Conservation (phyloP, 2,888 invertebrate genomes). For the Alviniconcha strummeri region DNA sequence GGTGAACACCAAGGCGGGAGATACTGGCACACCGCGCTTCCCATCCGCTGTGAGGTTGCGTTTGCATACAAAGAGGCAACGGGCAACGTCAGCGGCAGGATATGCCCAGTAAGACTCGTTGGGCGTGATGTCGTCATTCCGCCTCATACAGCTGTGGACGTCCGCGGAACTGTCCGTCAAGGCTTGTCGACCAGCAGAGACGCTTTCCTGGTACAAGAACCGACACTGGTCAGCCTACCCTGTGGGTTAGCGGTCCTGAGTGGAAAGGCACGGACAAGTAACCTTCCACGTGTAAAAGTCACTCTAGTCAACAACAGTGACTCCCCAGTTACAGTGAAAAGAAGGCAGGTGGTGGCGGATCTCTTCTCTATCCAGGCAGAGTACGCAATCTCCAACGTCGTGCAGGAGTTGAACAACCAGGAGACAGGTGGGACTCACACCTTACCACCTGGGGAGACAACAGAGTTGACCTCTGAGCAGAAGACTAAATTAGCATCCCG, state of each 20-base stretch:
- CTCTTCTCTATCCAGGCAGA: neutral
- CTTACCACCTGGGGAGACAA: neutral
- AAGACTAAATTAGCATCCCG: neutral
- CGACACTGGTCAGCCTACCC: neutral
- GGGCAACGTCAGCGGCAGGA: too few species aligned
- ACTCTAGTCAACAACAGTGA: too few species aligned
- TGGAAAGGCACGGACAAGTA: neutral
- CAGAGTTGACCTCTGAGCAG: too few species aligned
- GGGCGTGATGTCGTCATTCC: too few species aligned
- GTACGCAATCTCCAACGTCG: neutral
- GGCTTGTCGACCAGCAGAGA: too few species aligned
- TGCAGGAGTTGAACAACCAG: neutral
- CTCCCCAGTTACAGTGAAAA: too few species aligned
- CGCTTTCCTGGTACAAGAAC: slow-evolving; percentile 17
- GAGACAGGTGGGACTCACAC: neutral
- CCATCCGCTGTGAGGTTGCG: neutral
- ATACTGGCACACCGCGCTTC: neutral
- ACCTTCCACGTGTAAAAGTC: too few species aligned
- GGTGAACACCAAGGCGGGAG: neutral
- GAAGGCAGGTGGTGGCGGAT: too few species aligned
- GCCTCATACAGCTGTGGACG: too few species aligned
- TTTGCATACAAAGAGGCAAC: neutral
- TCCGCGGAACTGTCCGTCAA: too few species aligned
- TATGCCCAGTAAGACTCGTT: too few species aligned
- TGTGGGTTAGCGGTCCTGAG: neutral